Evolutionary conservation across 2,113 vertebrate genomes (phyloP).

Genomic region (Elephantulus edwardii): DNA sequence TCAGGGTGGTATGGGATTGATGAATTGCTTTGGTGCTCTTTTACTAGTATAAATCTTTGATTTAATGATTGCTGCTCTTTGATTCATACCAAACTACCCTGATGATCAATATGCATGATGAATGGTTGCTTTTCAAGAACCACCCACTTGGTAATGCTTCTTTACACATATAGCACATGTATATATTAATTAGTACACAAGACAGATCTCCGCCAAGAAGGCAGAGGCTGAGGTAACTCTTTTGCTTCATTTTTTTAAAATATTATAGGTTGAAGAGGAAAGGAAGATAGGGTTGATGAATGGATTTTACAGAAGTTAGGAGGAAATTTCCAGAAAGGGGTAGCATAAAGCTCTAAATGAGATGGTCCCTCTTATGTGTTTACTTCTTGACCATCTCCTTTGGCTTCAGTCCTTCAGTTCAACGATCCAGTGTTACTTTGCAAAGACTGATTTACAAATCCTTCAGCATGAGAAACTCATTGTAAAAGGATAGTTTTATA

Average conservation of each 20-base stretch:
- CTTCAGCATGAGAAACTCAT: slow-evolving; percentile 79
- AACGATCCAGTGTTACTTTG: slow-evolving; percentile 79
- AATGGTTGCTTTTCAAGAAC: slow-evolving; percentile 89
- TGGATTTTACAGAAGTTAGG: slow-evolving; percentile 12
- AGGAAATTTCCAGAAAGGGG: slow-evolving; percentile 37
- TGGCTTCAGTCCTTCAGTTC: slow-evolving; percentile 76
- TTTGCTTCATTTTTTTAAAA: background rate
- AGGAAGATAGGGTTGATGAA: slow-evolving; percentile 27
- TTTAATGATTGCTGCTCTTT: slow-evolving; percentile 90
- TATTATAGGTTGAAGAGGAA: slow-evolving; percentile 48
- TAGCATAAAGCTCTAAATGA: background rate
- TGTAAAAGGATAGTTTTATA: slow-evolving; percentile 75
- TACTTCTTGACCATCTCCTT: slow-evolving; percentile 55
- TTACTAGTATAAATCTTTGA: slow-evolving; percentile 93
- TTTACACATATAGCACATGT: slow-evolving; percentile 69
- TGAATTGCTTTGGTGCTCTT: slow-evolving; percentile 91
- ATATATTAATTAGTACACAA: slow-evolving; percentile 62
- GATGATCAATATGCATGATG: slow-evolving; percentile 93
- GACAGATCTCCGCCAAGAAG: slow-evolving; percentile 61
- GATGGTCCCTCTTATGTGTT: background rate
- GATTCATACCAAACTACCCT: slow-evolving; percentile 88
- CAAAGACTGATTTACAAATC: slow-evolving; percentile 77
- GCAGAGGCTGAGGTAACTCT: slow-evolving; percentile 63
- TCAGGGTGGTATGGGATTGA: slow-evolving; percentile 85
- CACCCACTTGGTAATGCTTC: slow-evolving; percentile 81